phyloP scores from a whole-genome alignment of 1,140 invertebrate species.

The Drosophila gunungcola region DNA sequence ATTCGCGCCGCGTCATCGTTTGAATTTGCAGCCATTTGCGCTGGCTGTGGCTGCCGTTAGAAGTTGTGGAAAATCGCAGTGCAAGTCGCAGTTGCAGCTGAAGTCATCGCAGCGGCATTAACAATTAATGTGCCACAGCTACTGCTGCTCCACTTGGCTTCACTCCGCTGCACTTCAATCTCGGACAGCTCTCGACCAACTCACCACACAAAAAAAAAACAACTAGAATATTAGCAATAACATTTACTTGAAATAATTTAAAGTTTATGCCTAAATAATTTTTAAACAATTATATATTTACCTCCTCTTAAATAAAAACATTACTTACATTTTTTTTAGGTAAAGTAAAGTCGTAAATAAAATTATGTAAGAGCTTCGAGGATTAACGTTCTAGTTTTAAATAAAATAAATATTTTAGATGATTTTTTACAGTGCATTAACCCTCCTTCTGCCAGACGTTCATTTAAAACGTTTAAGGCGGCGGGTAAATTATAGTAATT shows the following conservation, averaged over 20 bases:
- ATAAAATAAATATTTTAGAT: not conserved
- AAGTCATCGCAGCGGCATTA: constrained; percentile 50
- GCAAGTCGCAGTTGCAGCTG: constrained; percentile 1
- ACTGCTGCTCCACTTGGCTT: constrained; percentile 29
- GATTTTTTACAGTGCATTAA: not conserved
- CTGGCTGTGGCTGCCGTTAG: constrained; percentile 23
- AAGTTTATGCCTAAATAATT: no score
- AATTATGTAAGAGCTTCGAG: no score
- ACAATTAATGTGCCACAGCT: constrained; percentile 48
- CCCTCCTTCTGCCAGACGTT: constrained; percentile 12
- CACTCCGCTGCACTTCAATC: constrained; percentile 9
- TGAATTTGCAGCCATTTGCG: constrained; percentile 20
- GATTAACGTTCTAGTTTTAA: no score
- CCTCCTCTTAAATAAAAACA: no score
- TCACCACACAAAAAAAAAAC: not conserved
- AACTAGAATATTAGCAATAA: no score
- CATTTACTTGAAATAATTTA: no score
- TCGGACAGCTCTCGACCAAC: not conserved
- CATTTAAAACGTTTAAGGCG: constrained; percentile 51
- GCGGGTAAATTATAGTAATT: constrained; percentile 56
- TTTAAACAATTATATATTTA: no score
- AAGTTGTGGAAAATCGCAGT: constrained; percentile 17
- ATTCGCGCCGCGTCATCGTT: constrained; percentile 37
- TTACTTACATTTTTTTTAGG: not conserved
- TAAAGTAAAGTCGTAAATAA: not conserved